Evolutionary conservation across 1,140 invertebrate genomes (phyloP).

Genomic region (Ptiloglossa arizonensis): DNA sequence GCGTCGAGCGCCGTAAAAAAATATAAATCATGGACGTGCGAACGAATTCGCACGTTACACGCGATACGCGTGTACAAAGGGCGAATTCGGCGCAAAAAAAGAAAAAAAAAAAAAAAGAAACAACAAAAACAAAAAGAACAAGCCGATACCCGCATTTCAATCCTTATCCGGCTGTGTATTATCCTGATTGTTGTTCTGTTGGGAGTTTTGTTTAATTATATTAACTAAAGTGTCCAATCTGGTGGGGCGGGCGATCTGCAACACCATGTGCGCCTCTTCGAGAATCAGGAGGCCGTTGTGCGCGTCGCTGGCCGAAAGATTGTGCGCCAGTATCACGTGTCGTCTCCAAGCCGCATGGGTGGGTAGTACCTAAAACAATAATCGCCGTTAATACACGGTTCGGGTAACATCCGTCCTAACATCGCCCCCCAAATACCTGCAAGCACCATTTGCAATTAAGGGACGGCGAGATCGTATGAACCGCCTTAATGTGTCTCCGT

Average conservation of each 20-base stretch:
- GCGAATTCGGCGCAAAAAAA: too few relatives aligned
- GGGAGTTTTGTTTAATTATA: slow-evolving; percentile 72
- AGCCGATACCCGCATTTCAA: not conserved
- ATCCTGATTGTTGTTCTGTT: slow-evolving; percentile 57
- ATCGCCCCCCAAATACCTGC: slow-evolving; percentile 56
- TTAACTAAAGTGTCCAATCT: slow-evolving; percentile 78
- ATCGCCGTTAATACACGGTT: not conserved
- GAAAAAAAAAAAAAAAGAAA: too few relatives aligned
- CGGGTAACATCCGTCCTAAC: too few relatives aligned
- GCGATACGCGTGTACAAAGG: not conserved
- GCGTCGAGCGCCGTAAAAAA: not conserved
- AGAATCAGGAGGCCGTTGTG: slow-evolving; percentile 84
- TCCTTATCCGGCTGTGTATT: slow-evolving; percentile 42
- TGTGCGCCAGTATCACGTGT: slow-evolving; percentile 83
- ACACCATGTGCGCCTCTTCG: slow-evolving; percentile 85
- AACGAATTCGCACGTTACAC: not conserved
- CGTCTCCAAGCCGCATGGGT: slow-evolving; percentile 84
- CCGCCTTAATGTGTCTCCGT: slow-evolving; percentile 85
- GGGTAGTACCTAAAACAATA: slow-evolving; percentile 75
- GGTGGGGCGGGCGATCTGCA: slow-evolving; percentile 81
- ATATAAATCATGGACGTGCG: too few relatives aligned
- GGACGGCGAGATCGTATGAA: slow-evolving; percentile 82
- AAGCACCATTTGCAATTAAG: slow-evolving; percentile 85
- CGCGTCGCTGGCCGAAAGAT: slow-evolving; percentile 83
- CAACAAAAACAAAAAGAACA: not conserved